Evolutionary conservation across 2,888 invertebrate genomes (phyloP).

Genomic region (Hirtodrosophila confusa): DNA sequence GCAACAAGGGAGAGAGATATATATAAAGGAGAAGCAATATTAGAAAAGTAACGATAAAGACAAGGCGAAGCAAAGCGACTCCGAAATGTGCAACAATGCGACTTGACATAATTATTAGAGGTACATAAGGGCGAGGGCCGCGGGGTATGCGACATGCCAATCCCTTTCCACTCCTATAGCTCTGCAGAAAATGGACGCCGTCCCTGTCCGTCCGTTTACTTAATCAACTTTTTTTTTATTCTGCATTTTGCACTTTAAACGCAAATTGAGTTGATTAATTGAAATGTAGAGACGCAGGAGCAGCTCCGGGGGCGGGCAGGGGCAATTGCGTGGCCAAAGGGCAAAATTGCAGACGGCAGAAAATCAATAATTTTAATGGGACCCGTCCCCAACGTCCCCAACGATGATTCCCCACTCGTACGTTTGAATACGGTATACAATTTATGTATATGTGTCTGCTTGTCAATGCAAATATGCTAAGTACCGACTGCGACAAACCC

Average conservation of each 20-base stretch:
- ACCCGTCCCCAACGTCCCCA: conserved; percentile 22
- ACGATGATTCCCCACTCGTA: conserved; percentile 12
- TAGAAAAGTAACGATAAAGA: conserved; percentile 10
- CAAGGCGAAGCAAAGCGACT: conserved; percentile 16
- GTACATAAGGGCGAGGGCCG: conserved; percentile 12
- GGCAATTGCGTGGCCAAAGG: conserved; percentile 70
- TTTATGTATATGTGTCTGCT: conserved; percentile 49
- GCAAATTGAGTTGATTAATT: conserved; percentile 79
- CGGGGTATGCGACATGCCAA: conserved; percentile 5
- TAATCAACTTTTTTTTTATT: conserved; percentile 16
- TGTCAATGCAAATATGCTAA: conserved; percentile 75
- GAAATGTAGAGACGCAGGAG: conserved; percentile 54
- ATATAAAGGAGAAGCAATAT: not conserved
- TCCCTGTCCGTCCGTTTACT: conserved; percentile 4
- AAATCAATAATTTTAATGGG: conserved; percentile 77
- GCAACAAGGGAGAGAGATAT: conserved; percentile 19
- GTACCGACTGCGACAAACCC: conserved; percentile 38
- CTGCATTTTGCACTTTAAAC: conserved; percentile 61
- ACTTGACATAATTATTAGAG: conserved; percentile 75
- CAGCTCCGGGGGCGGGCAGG: not conserved
- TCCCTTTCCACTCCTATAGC: conserved; percentile 17
- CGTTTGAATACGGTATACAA: conserved; percentile 23
- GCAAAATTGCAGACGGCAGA: conserved; percentile 77
- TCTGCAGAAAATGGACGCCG: conserved; percentile 11
- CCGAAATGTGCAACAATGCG: conserved; percentile 47